Evolutionary conservation across 2,113 vertebrate genomes (phyloP), one percentile per base, ranked within the genome.

Genomic region (Sphyrna mokarran): DNA sequence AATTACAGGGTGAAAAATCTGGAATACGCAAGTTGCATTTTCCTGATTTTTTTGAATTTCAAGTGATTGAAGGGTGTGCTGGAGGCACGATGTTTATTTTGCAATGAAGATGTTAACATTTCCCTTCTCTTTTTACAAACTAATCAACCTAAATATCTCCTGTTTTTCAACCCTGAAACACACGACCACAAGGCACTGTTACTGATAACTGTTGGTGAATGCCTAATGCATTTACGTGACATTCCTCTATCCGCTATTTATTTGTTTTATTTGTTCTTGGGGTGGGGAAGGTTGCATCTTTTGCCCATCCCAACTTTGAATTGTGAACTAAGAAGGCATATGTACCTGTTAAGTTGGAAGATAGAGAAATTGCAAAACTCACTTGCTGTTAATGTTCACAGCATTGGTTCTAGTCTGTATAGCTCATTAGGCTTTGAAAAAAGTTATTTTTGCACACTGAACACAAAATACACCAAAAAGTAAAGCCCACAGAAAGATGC

Each of bases 251-350:
- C 26, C 29, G 58, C 26, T 5, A 63, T 61, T 63, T 58, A 1
- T 29, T 90, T 29, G 63, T 61, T 61, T 90, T 33, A 90, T 90
- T 90, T 90, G 87, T 61, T 61, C 87, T 90, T 90, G 80, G 37
- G 37, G n/a, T 40, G 37, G 13, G 4, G 29, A 58, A 33, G 87
- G 54, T 54, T 87, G 80, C 37, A 87, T 61, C 48, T 90, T 90
- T 90, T 90, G 54, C 58, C 86, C 86, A 80, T 37, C 54, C 87
- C 87, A 58, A 61, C 13, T 90, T 48, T 48, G 83, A 86, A 86
- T 22, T 18, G 22, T 40, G 6, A 90, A 3, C 40, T 83, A 20
- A 83, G 37, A n/a, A 16, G 3, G 78, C 37, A 76, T 13, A 89
- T 33, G 33, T 33, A 90, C 26, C 48, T 29, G n/a, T 90, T 61